Evolutionary conservation across 2,113 vertebrate genomes (phyloP), one percentile per base, ranked within the genome.

Genomic region (Rhinolophus sinicus): DNA sequence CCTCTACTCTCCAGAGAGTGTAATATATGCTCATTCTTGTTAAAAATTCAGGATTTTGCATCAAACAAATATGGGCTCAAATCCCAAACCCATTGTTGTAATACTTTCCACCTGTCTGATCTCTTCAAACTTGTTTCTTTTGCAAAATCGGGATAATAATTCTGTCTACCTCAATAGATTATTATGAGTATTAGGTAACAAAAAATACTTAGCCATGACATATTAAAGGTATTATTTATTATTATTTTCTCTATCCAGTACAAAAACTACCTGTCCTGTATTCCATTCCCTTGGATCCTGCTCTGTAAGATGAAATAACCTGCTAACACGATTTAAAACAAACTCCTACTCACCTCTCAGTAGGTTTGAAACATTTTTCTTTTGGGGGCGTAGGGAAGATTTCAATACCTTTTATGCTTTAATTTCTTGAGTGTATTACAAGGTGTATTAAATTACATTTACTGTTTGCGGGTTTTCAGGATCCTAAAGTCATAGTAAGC

Each of bases 281-380:
- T 19, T 65, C 28, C 50, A 38, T 75, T 82, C 30, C 28, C 64
- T 88, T 88, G 40, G 21, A 24, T 84, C 28, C 56, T 84, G 18
- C 7, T 62, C 10, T 73, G 8, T 47, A 47, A 95, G 3, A 58
- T 72, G 8, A 13, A 18, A 75, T 52, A 19, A 64, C 4, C 15
- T 24, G 24, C 21, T 90, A 86, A 33, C 64, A 30, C 33, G 56
- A 33, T 21, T 54, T n/a, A 10, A 76, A 54, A 81, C 19, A 65
- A 75, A 50, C 12, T 26, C 40, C 15, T 62, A 62, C 24, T 56
- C 75, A 70, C 81, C 30, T 75, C 35, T 60, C 54, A 60, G 30
- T 88, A 84, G 30, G 33, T 93, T 88, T 78, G 76, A 91, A 82
- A 95, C 83, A 69, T 56, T 88, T 93, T 96, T 78, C 67, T 84